Evolutionary conservation across 2,797 vertebrate species (phyloP).

Genomic region (Acanthurus lineatus): DNA sequence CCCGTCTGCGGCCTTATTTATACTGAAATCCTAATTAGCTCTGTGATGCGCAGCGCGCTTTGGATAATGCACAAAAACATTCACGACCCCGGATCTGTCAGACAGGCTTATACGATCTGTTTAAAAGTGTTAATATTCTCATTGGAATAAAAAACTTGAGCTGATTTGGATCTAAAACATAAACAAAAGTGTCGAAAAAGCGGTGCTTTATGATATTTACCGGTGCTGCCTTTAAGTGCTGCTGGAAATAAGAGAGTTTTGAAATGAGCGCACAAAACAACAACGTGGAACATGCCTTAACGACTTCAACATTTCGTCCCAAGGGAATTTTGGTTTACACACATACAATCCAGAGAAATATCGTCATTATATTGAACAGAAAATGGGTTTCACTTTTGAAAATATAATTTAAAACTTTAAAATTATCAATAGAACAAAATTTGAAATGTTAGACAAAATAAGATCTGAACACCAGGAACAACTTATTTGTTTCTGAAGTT

Average conservation of each 20-base stretch:
- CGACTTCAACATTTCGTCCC: not conserved
- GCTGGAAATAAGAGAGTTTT: not conserved
- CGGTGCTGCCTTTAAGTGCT: slow-evolving; percentile 49
- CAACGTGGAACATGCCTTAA: not conserved
- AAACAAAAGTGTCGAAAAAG: slow-evolving; percentile 29
- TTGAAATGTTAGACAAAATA: too few species aligned
- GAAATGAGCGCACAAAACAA: not conserved
- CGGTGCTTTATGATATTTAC: slow-evolving; percentile 22
- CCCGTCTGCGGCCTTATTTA: slow-evolving; percentile 69
- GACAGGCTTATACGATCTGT: not conserved
- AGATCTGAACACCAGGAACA: not conserved
- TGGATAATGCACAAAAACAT: slow-evolving; percentile 23
- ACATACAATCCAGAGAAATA: too few species aligned
- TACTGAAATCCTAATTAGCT: slow-evolving; percentile 57
- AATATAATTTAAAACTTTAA: too few species aligned
- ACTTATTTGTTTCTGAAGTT: slow-evolving; percentile 2
- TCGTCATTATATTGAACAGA: too few species aligned
- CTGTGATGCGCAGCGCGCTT: slow-evolving; percentile 49
- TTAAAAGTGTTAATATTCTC: accelerated
- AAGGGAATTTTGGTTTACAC: not conserved
- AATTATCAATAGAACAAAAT: too few species aligned
- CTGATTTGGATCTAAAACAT: not conserved
- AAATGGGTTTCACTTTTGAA: too few species aligned
- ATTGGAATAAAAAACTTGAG: accelerated
- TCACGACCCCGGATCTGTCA: not conserved